Base-by-base conservation (phyloP, 2,797 vertebrate genomes). In the Lophotriccus pileatus region DNA sequence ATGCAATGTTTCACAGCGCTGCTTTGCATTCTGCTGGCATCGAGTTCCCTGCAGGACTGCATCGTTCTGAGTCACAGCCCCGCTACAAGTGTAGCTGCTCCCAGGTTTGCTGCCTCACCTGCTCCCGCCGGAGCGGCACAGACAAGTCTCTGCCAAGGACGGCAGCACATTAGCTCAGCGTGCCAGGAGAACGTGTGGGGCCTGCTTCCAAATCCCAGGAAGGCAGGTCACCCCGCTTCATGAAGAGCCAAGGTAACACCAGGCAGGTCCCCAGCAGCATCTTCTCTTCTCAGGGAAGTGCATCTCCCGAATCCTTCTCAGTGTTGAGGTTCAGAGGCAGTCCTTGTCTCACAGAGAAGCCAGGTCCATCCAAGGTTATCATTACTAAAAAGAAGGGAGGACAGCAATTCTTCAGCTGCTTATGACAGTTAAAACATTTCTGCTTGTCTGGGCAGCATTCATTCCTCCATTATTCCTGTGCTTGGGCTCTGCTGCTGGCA, bases 41-140 rank as follows among this genome's bases (percentile, higher is more conserved):
- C 1, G 1, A 44, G 70, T 21, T 86, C 84, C 84, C 88, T 0
- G 6, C 86, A 81, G 91, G 76, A 58, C 60, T 17, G 44, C 69
- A 44, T 1, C 2, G 0, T 78, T 80, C 70, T 30, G 68, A 89
- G 24, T 13, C 78, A 59, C 67, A 7, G 60, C 76, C 64, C 19
- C 0, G 8, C 52, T 4, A 15, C 47, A 14, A 25, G 30, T 0
- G 56, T 27, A 36, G 75, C 44, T 30, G 43, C 12, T 63, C 81
- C 0, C 0, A 72, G 82, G 37, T 62, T 18, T 56, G 56, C 37
- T 63, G 63, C 58, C 47, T 60, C 44, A 12, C 37, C 78, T 55
- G 67, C 39, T 14, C 30, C 2, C 0, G 0, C 53, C 66, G 7
- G 41, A 39, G 8, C 0, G 0, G 44, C 9, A 0, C 41, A 32